Conservation (phyloP, 2,113 vertebrate species). For the Heptranchias perlo region DNA sequence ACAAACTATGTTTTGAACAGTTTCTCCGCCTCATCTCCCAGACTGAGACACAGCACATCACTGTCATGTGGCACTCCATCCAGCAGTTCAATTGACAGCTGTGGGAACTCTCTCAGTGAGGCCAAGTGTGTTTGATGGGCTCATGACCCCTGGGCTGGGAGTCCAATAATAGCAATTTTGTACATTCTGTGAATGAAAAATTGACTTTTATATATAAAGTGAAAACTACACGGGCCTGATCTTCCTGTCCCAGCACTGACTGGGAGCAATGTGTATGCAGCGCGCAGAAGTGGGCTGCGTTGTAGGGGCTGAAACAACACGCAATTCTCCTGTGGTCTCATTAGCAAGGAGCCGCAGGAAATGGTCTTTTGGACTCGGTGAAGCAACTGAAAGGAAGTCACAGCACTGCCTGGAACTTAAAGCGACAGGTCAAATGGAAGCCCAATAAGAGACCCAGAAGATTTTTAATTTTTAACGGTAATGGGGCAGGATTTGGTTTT, state of each 20-base stretch:
- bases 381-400: neutral
- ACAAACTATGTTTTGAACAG: neutral
- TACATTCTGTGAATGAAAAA: neutral
- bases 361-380: neutral
- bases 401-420: neutral
- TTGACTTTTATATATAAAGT: neutral
- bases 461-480: neutral
- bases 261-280: neutral
- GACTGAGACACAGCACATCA: neutral
- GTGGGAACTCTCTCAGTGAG: neutral
- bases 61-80: neutral
- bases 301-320: neutral
- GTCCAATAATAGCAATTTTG: neutral
- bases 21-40: neutral
- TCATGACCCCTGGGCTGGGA: neutral
- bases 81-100: neutral
- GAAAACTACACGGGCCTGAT: neutral
- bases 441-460: neutral
- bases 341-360: neutral
- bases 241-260: neutral
- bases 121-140: neutral
- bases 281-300: neutral
- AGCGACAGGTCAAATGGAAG: neutral
- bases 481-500: neutral
- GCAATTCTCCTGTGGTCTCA: neutral